Percentiles rank a stretch among this genome's conserved stretches.
Evolutionary conservation across 35 echinoderm and acorn worm species (phyloP).

Genomic region (Heliocidaris erythrogramma): DNA sequence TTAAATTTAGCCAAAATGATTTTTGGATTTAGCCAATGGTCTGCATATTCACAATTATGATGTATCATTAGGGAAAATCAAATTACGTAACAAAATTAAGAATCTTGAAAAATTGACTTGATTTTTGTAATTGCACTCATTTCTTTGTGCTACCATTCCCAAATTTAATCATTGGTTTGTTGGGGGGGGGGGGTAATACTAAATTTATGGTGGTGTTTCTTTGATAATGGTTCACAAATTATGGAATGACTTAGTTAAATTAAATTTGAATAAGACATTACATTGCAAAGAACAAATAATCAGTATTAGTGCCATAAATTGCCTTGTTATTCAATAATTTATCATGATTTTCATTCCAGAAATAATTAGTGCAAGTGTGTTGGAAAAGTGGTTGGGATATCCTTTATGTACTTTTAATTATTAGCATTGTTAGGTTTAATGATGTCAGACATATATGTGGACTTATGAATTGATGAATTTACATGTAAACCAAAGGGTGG

Average conservation of each 20-base stretch:
- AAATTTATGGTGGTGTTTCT: neutral
- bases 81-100: no score
- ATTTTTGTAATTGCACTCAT: no score
- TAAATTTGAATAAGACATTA: neutral
- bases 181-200: neutral
- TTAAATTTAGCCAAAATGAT: no score
- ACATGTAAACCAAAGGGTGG: neutral
- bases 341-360: neutral
- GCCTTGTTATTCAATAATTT: neutral
- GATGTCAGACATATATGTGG: neutral
- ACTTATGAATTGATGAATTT: no score
- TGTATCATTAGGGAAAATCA: no score
- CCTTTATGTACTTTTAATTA: neutral
- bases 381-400: neutral
- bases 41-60: no score
- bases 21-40: no score
- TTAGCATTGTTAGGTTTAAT: neutral
- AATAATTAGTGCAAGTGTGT: neutral
- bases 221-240: neutral
- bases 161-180: no score
- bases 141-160: no score
- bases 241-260: neutral
- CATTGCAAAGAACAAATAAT: neutral
- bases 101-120: no score
- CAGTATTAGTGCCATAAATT: neutral